phyloP scores from a whole-genome alignment of 2,797 vertebrate genomes.

The Hyperoplus immaculatus region DNA sequence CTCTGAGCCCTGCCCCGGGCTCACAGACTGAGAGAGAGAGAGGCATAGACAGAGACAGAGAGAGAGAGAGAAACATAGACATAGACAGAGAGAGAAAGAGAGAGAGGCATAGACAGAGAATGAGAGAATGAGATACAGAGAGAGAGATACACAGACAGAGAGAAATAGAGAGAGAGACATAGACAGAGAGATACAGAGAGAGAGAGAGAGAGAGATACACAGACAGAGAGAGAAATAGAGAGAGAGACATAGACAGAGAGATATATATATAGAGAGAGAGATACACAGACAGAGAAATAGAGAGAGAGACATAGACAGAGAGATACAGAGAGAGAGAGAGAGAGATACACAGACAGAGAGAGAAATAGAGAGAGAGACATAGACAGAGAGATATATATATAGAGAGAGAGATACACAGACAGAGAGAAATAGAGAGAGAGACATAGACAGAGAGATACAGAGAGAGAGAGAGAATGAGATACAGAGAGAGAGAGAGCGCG shows the following conservation, averaged over 20 bases:
- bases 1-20: constrained; percentile 81
- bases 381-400: neutral
- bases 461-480: too few species aligned
- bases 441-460: too few species aligned
- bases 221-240: too few species aligned
- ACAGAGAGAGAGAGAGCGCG: too few species aligned
- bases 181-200: too few species aligned
- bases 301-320: constrained; percentile 30
- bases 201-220: too few species aligned
- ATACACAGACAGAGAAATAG: constrained; percentile 8
- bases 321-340: constrained; percentile 12
- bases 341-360: constrained; percentile 24
- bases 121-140: constrained; percentile 28
- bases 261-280: too few species aligned
- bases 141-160: constrained; percentile 30
- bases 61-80: constrained; percentile 30
- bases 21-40: constrained; percentile 26
- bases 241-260: too few species aligned
- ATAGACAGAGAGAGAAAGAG: constrained; percentile 37
- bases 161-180: neutral
- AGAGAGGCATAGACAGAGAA: constrained; percentile 31
- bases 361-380: neutral
- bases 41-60: constrained; percentile 33
- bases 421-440: neutral
- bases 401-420: constrained; percentile 28